Conservation (phyloP, 2,797 vertebrate species). For the Phyllotis vaccarum region DNA sequence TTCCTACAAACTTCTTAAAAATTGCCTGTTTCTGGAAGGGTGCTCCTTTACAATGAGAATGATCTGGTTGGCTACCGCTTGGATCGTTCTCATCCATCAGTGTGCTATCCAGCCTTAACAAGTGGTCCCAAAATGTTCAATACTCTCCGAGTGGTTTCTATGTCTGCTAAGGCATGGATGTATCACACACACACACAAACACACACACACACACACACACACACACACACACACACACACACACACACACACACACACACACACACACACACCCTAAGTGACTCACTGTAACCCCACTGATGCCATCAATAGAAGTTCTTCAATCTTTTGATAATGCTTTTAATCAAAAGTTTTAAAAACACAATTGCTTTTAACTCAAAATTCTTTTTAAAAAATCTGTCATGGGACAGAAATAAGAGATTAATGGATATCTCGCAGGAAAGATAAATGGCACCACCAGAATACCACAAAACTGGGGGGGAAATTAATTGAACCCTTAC, state of each 20-base stretch:
- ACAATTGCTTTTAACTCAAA: slow-evolving; percentile 81
- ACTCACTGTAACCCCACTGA: background rate
- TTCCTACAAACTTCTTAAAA: slow-evolving; percentile 60
- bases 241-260: background rate
- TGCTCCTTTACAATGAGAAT: slow-evolving; percentile 75
- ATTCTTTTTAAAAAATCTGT: slow-evolving; percentile 85
- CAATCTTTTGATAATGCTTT: slow-evolving; percentile 83
- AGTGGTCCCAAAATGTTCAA: slow-evolving; percentile 17
- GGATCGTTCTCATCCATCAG: slow-evolving; percentile 68
- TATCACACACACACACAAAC: background rate
- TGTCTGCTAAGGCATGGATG: slow-evolving; percentile 27
- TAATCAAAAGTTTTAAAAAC: slow-evolving; percentile 82
- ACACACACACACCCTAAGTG: background rate
- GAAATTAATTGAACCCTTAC: slow-evolving; percentile 90
- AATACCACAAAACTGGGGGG: slow-evolving; percentile 85
- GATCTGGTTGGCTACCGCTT: slow-evolving; percentile 74
- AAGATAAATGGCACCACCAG: slow-evolving; percentile 88
- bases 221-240: background rate
- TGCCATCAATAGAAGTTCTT: slow-evolving; percentile 61
- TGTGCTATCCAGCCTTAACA: slow-evolving; percentile 56
- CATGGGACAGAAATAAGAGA: slow-evolving; percentile 84
- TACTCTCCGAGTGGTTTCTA: slow-evolving; percentile 52
- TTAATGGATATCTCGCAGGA: slow-evolving; percentile 87
- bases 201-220: too few species aligned
- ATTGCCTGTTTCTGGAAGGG: slow-evolving; percentile 71